Evolutionary conservation across 2,797 vertebrate genomes (phyloP), one percentile per base, ranked within the genome.

Genomic region (Geotrypetes seraphini): DNA sequence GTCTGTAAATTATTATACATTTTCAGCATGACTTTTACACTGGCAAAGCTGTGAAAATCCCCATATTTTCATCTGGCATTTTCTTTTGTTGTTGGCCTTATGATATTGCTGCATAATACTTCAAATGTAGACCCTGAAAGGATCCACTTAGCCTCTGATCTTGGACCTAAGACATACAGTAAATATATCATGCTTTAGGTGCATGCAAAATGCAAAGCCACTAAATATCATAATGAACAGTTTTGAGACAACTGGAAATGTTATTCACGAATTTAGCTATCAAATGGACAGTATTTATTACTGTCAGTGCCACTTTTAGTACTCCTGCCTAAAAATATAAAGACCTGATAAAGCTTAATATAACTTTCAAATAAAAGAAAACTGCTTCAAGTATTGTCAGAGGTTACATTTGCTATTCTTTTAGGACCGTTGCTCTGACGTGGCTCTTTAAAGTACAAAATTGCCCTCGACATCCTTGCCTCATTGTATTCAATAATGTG

Each of bases 401-500:
- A 4, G 13, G 29, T 49, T 66, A 45, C 14, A 22, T 50, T 60
- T 55, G 43, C 37, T 58, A 3, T 19, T 26, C 16, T 8, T 52
- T 58, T 66, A 27, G 19, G 5, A 23, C 24, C 4, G 16, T 47
- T 57, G 16, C 25, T 22, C 20, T 41, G 28, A 22, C 25, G 33
- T n/a, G 13, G 10, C 31, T n/a, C 46, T 33, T 10, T 4, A 22
- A 31, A 25, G 42, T 33, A 22, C 23, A 46, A 49, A 13, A 33
- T 40, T 37, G 26, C 27, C 28, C n/a, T 18, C 12, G 11, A 11
- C 20, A 29, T 9, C 30, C 49, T 60, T 19, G 19, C 6, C 22
- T 48, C 14, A 32, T 56, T 59, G 32, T 57, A 10, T 44, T 57
- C 40, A 19, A 43, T 53, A 33, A 16, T 11, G n/a, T n/a, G n/a